Percentiles rank a stretch among this genome's conserved stretches.
These are phyloP conservation scores for Watsonalla binaria DNA, from an alignment of 2,888 invertebrate genomes.

Conservation along the genomic window DNA sequence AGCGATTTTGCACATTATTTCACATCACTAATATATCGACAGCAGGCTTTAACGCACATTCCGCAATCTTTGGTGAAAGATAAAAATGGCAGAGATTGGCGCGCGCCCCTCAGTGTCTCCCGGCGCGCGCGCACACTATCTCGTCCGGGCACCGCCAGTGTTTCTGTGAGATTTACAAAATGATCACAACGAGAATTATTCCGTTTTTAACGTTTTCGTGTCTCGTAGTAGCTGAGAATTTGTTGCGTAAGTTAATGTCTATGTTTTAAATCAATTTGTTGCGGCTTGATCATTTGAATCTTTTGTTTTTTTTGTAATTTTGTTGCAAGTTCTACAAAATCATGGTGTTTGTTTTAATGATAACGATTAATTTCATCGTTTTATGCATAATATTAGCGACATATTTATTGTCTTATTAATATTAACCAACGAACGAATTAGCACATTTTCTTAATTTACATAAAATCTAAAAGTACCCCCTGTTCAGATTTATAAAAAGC, in stretches of 20 bases:
- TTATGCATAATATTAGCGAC: too few relatives aligned
- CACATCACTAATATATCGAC: conserved; percentile 20
- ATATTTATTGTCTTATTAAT: too few relatives aligned
- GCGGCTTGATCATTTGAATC: too few relatives aligned
- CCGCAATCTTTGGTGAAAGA: conserved; percentile 3
- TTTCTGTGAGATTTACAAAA: conserved; percentile 1
- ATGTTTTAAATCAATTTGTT: too few relatives aligned
- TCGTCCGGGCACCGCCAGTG: conserved; percentile 19
- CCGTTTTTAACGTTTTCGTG: conserved; percentile 15
- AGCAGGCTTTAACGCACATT: conserved; percentile 8
- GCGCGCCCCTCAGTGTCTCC: conserved; percentile 34
- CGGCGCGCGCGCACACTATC: conserved; percentile 18
- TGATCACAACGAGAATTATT: background rate
- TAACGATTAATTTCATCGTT: too few relatives aligned
- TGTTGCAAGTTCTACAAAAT: background rate
- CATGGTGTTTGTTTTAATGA: too few relatives aligned
- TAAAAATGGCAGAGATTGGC: conserved; percentile 29
- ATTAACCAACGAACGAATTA: too few relatives aligned
- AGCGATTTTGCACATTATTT: conserved; percentile 1
- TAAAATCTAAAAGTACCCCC: too few relatives aligned
- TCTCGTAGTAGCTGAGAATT: conserved; percentile 26
- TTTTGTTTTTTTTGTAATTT: conserved; percentile 5
- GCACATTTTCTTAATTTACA: too few relatives aligned
- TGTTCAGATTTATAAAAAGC: too few relatives aligned
- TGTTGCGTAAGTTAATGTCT: conserved; percentile 31